Evolutionary conservation across 2,797 vertebrate species (phyloP).

Genomic region (Tarsius wallacei): DNA sequence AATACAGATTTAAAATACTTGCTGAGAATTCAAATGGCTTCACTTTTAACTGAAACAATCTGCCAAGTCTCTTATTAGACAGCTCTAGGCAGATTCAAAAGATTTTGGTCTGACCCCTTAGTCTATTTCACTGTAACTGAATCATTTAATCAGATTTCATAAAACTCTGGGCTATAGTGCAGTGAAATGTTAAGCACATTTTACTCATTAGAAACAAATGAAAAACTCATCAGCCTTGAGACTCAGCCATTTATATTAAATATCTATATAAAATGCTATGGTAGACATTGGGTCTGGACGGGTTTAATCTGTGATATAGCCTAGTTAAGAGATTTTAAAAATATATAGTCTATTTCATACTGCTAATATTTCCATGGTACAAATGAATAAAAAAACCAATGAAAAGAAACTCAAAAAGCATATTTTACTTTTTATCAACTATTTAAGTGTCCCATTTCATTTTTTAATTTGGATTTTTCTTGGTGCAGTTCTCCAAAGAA

Average conservation of each 20-base stretch:
- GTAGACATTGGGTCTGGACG: conserved; percentile 49
- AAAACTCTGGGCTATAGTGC: conserved; percentile 75
- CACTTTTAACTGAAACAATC: conserved; percentile 59
- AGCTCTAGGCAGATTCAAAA: conserved; percentile 74
- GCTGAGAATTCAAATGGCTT: conserved; percentile 61
- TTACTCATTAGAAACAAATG: conserved; percentile 85
- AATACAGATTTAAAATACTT: conserved; percentile 66
- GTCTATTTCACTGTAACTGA: conserved; percentile 76
- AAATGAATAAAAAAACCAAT: conserved; percentile 56
- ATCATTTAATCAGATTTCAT: conserved; percentile 83
- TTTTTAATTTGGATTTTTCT: conserved; percentile 70
- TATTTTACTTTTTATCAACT: conserved; percentile 74
- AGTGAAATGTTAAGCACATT: conserved; percentile 81
- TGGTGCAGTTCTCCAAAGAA: conserved; percentile 49
- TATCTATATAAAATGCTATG: conserved; percentile 77
- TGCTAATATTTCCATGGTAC: conserved; percentile 67
- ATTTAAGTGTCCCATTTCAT: conserved; percentile 64
- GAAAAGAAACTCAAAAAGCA: conserved; percentile 57
- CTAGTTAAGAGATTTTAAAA: conserved; percentile 73
- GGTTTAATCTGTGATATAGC: conserved; percentile 34
- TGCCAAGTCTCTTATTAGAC: conserved; percentile 70
- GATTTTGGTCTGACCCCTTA: conserved; percentile 72
- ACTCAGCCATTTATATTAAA: conserved; percentile 76
- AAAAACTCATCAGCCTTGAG: conserved; percentile 81
- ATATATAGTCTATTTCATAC: conserved; percentile 77